Evolutionary conservation across 2,113 vertebrate species (phyloP).

Genomic region (Trichomycterus rosablanca): DNA sequence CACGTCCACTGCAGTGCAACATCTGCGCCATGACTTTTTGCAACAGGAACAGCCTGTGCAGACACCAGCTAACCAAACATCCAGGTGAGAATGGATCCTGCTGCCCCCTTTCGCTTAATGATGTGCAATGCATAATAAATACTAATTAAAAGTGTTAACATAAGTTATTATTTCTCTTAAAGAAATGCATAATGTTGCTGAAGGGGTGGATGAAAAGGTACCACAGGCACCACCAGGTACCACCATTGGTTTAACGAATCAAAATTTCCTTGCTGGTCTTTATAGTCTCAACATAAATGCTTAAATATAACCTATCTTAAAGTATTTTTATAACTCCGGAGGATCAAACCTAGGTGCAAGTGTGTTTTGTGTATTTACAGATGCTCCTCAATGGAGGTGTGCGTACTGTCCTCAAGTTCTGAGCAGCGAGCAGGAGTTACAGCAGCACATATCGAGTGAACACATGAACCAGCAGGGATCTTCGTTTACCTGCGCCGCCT

Average conservation of each 20-base stretch:
- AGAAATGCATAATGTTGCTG: neutral
- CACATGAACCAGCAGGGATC: slow-evolving; percentile 60
- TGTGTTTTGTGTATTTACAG: slow-evolving; percentile 2
- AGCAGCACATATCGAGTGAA: slow-evolving; percentile 66
- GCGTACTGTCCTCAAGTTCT: slow-evolving; percentile 62
- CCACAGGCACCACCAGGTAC: too few relatives aligned
- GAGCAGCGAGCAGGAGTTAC: slow-evolving; percentile 66
- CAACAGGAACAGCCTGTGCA: slow-evolving; percentile 66
- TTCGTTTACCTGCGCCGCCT: slow-evolving; percentile 70
- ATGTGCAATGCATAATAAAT: neutral
- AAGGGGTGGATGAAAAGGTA: neutral
- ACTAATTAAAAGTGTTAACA: neutral
- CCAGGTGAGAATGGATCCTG: slow-evolving; percentile 60
- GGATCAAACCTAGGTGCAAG: too few relatives aligned
- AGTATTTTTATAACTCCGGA: too few relatives aligned
- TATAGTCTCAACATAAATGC: too few relatives aligned
- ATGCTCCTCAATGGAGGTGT: slow-evolving; percentile 49
- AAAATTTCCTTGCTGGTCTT: too few relatives aligned
- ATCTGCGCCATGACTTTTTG: slow-evolving; percentile 78
- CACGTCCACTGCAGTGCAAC: slow-evolving; percentile 75
- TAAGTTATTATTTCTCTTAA: neutral
- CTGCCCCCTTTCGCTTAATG: neutral
- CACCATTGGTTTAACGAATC: too few relatives aligned
- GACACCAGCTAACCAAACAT: slow-evolving; percentile 74
- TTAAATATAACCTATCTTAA: too few relatives aligned